Evolutionary conservation across 2,113 vertebrate genomes (phyloP), one percentile per base, ranked within the genome.

Genomic region (Anarhynchus alexandrinus): DNA sequence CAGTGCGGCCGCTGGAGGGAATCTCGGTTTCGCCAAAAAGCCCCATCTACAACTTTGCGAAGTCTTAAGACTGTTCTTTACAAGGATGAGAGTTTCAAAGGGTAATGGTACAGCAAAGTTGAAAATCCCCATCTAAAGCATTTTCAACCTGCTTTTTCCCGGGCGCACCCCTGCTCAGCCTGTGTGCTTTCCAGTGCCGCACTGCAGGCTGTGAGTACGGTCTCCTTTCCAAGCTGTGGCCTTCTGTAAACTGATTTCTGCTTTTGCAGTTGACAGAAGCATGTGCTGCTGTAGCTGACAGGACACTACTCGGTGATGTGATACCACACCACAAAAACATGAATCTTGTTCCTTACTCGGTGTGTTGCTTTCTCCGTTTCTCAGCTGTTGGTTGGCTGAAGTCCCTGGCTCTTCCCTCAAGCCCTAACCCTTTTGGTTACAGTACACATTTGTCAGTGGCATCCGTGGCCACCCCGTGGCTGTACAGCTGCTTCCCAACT

Each of bases 401-500:
- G 72, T 51, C 83, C 72, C 45, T 30, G 76, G 27, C 77, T 78
- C 54, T 80, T 45, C 65, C 59, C 47, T 42, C 25, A 40, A 55
- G 86, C 71, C 26, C 70, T 29, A n/a, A 59, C 29, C 55, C 26
- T n/a, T 88, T 23, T 71, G 95, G 47, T 74, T 54, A 38, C 73
- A 36, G 77, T 42, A 9, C 38, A 8, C n/a, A 4, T 59, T 89
- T 52, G 32, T 62, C 69, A 36, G 67, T 29, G 72, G 54, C 52
- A 34, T 38, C 69, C 15, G 0, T 5, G 61, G 78, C n/a, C 82
- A 34, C 57, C 73, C 65, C 0, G 18, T 54, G 93, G 86, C 76
- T 83, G 25, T 95, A 73, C 95, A 91, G 89, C 89, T 95, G 90
- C 78, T 85, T 76, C 89, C 91, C 73, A 15, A 3, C 61, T 79